Evolutionary conservation across 2,888 invertebrate genomes (phyloP), one percentile per base, ranked within the genome.

Genomic region (Melieria picta): DNA sequence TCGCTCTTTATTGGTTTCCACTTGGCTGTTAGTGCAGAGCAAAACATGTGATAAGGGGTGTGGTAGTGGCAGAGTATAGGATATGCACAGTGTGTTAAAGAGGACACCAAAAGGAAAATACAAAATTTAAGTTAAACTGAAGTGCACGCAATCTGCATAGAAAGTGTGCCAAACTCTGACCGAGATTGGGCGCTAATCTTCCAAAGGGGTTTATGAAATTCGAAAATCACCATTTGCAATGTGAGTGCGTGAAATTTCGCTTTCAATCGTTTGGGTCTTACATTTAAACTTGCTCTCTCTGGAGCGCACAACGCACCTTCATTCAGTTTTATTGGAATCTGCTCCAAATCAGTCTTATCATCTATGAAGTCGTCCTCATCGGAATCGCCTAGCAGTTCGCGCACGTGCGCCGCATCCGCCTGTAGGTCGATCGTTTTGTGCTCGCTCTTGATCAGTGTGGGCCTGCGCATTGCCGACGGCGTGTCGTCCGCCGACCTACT

Each of bases 301-400:
- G 60, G 67, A 60, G 60, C 13, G 50, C 1, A 61, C 45, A 67
- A 77, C 81, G 75, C 69, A 86, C 86, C 82, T 78, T 85, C 84
- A 74, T 72, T 80, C 11, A 87, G 76, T 74, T 82, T 81, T 65
- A 87, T 80, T 47, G 87, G 87, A 72, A 79, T 79, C 67, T 79
- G 79, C 64, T 79, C 81, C 75, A 83, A 75, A 67, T 84, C 84
- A 80, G 81, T 80, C 79, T 84, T 83, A 72, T 82, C 78, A 45
- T 78, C 80, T 50, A 76, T 80, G 50, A 78, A 76, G 71, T 82
- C 83, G n/a, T 83, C 83, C n/a, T 80, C 81, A 45, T 82, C 84
- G 3, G 78, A 79, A 48, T 85, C 85, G 45, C 82, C 85, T 1
- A 86, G 69, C 30, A 86, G 72, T 43, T 83, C 83, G 4, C 77